Base-by-base conservation (phyloP, 2,888 invertebrate species). In the Margaritifera margaritifera region DNA sequence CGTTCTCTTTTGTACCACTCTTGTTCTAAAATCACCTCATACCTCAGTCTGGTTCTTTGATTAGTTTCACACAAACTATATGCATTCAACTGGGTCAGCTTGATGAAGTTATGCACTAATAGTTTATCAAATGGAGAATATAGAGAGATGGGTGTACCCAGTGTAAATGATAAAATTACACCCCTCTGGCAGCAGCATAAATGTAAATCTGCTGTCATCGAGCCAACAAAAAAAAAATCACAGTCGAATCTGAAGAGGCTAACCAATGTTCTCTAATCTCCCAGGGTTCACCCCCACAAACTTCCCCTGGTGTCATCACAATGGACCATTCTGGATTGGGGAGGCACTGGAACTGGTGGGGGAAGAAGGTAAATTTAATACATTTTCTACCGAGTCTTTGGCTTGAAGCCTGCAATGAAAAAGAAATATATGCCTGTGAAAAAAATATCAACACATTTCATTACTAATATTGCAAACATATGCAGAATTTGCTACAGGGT, bases 381-480 rank as follows among this genome's bases (percentile, higher is more conserved):
- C 75, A 59, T 71, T 73, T 54, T 85, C 85, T 74, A 83, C 69
- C 20, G 81, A 78, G 65, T 84, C 85, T 77, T 82, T 84, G 64
- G 84, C 83, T 80, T 82, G 81, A 74, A 74, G 73, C 75, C 85
- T 85, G 80, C 59, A 82, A 78, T 31, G 55, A 56, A 53, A 61
- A 51, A 60, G 19, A 25, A 50, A 64, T 31, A 42, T 42, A 42
- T 42, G 2, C 42, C 15, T 42, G 11, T 42, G 1, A 11, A 62
- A 24, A 20, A 27, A 18, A 42, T 20, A 8, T 42, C 24, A 52
- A 50, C 8, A 62, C 11, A 63, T 22, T 61, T n/a, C 2, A 61
- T 51, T 42, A 50, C 6, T 20, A 61, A n/a, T 22, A 22, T 22
- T 22, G 20, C 55, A 24, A 55, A 22, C n/a, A 18, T 55, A 11